Evolutionary conservation across 2,888 invertebrate genomes (phyloP).

Genomic region (Prenolepis imparis): DNA sequence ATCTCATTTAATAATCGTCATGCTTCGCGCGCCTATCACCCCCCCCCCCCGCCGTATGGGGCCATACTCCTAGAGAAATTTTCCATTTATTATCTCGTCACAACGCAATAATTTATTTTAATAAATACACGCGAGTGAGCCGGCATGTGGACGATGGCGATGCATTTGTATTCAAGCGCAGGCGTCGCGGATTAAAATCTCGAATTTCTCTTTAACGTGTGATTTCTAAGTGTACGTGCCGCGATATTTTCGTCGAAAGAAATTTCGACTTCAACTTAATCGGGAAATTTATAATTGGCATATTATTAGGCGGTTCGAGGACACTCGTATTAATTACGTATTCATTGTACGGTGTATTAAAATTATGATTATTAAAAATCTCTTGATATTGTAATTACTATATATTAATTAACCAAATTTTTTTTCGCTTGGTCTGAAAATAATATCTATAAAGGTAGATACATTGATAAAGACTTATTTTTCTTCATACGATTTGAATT

Average conservation of each 20-base stretch:
- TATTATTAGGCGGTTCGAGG: neutral
- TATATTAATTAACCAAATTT: neutral
- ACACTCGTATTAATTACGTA: neutral
- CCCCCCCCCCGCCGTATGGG: neutral
- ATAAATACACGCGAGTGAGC: constrained; percentile 44
- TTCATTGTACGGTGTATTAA: neutral
- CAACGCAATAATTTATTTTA: constrained; percentile 51
- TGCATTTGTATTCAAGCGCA: constrained; percentile 46
- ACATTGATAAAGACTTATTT: neutral
- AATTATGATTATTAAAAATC: neutral
- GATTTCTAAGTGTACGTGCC: neutral
- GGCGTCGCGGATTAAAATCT: constrained; percentile 48
- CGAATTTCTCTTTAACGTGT: constrained; percentile 1
- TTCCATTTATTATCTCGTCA: constrained; percentile 46
- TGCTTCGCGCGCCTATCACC: neutral
- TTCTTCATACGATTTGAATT: neutral
- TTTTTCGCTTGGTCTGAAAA: neutral
- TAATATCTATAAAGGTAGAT: neutral
- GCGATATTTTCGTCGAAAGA: constrained; percentile 8
- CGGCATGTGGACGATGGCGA: constrained; percentile 28
- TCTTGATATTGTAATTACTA: neutral
- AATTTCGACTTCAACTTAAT: constrained; percentile 4
- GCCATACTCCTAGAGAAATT: constrained; percentile 18
- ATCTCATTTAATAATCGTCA: constrained; percentile 47
- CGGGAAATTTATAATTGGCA: constrained; percentile 12